Percentiles rank a stretch among this genome's conserved stretches.
These are phyloP conservation scores for Acanthosepion pharaonis DNA, from an alignment of 2,888 invertebrate genomes.

Conservation along the genomic window DNA sequence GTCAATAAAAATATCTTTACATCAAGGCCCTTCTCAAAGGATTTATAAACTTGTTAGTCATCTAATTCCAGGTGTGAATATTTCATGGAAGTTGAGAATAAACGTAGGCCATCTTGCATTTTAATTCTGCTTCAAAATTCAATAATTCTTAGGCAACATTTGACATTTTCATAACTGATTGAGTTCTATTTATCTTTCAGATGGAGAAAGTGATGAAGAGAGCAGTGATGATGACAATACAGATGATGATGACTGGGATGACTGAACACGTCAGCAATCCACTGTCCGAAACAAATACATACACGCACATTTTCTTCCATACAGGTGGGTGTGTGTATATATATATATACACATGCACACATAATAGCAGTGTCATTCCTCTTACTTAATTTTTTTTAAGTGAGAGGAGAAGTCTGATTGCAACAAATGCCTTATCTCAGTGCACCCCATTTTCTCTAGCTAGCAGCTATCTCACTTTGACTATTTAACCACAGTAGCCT, in stretches of 20 bases:
- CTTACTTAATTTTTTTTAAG: background rate
- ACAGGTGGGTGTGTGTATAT: background rate
- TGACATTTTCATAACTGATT: no score
- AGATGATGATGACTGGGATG: constrained; percentile 46
- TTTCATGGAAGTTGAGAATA: no score
- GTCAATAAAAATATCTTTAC: no score
- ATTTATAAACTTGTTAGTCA: no score
- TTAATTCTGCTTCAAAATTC: no score
- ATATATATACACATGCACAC: background rate
- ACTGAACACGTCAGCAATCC: background rate
- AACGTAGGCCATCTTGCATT: no score
- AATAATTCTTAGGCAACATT: no score
- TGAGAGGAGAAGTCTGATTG: constrained; percentile 13
- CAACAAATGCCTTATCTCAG: constrained; percentile 9
- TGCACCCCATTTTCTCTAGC: background rate
- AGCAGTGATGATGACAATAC: constrained; percentile 45
- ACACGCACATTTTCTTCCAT: background rate
- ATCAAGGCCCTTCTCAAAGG: no score
- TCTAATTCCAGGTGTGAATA: no score
- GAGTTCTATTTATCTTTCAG: background rate
- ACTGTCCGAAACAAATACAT: background rate
- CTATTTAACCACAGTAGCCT: background rate
- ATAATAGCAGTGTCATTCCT: background rate
- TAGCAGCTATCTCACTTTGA: background rate
- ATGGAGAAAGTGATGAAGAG: constrained; percentile 47